A percentile compares a stretch with the other conserved stretches of the same genome.
phyloP scores from a whole-genome alignment of 37 sponge, comb jelly and placozoan genomes.

The Geodia barretti region DNA sequence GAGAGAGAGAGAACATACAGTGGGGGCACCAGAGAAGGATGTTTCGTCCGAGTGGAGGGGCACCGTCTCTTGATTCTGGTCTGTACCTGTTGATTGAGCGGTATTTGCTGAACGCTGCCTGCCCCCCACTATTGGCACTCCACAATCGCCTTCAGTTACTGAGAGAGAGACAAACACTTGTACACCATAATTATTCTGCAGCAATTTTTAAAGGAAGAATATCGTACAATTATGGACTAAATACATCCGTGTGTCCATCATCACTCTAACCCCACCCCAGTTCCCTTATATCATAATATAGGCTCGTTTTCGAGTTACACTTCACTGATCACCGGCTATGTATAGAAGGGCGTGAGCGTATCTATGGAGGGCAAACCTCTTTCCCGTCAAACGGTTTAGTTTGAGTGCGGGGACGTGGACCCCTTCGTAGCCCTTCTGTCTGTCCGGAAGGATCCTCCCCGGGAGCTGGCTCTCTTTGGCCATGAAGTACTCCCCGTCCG shows the following conservation, averaged over 20 bases:
- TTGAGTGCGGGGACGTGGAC: constrained; percentile 98
- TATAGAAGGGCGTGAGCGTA: not conserved
- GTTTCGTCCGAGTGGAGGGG: constrained; percentile 92
- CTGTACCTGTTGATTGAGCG: constrained; percentile 95
- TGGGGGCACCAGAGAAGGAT: constrained; percentile 98
- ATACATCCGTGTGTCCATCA: no score
- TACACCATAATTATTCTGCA: no score
- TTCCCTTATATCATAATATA: not conserved
- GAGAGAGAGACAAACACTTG: no score
- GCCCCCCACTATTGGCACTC: constrained; percentile 83
- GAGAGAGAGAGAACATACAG: constrained; percentile 69
- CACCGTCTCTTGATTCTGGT: constrained; percentile 77
- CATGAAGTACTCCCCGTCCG: constrained; percentile 96
- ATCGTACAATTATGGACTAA: no score
- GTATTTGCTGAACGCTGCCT: constrained; percentile 83
- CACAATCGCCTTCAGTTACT: constrained; percentile 78
- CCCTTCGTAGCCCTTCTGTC: constrained; percentile 98
- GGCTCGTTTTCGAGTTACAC: not conserved
- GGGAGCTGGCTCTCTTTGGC: constrained; percentile 95
- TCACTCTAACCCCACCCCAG: no score
- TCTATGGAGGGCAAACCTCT: constrained; percentile 46
- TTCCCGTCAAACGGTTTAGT: constrained; percentile 86
- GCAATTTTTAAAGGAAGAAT: no score
- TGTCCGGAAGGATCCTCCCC: constrained; percentile 90
- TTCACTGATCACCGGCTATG: not conserved